Evolutionary conservation across 2,888 invertebrate genomes (phyloP), one percentile per base, ranked within the genome.

Genomic region (Agonopterix arenella): DNA sequence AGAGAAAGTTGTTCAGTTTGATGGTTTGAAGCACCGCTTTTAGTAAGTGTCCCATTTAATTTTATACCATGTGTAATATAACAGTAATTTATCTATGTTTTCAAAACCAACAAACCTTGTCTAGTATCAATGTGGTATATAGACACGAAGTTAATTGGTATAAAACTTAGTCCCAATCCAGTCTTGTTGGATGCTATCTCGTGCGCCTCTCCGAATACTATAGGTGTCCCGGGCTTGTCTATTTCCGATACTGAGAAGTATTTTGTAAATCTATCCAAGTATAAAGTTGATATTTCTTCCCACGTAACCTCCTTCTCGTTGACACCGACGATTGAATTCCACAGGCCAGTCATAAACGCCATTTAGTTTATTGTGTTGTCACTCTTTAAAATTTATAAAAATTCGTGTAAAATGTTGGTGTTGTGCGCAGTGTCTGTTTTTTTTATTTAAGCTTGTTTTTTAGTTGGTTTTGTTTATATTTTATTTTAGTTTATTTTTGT

Each of bases 181-280:
- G 79, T 73, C 55, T 81, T 83, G 62, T 90, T 90, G 53, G 86
- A 86, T 0, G 70, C 55, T 43, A 89, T 86, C 49, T 84, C 79
- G 52, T 89, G 91, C 1, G 89, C 78, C 65, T 90, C 90, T 44
- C 84, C 76, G 65, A 91, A 92, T 56, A 93, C 92, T 52, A 93
- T 88, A 0, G 93, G 91, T 37, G 72, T 73, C 56, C 89, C 93
- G 61, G 92, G 90, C 58, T 83, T 86, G 68, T 94, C 93, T 47
- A 90, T 68, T 64, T 92, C 92, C 42, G 94, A 94, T 59, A 93
- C 91, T 10, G 93, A 92, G 62, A 94, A 82, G 60, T 89, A 90
- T 75, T 94, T 94, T 76, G 92, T 92, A 46, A 73, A 84, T 44
- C 79, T 80, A 61, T 90, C 90, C 53, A 89, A 71, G 69, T 90